Percentiles rank a stretch among this genome's conserved stretches.
These are phyloP conservation scores for Mus spicilegus DNA, from an alignment of 2,113 vertebrate species.

Conservation along the genomic window DNA sequence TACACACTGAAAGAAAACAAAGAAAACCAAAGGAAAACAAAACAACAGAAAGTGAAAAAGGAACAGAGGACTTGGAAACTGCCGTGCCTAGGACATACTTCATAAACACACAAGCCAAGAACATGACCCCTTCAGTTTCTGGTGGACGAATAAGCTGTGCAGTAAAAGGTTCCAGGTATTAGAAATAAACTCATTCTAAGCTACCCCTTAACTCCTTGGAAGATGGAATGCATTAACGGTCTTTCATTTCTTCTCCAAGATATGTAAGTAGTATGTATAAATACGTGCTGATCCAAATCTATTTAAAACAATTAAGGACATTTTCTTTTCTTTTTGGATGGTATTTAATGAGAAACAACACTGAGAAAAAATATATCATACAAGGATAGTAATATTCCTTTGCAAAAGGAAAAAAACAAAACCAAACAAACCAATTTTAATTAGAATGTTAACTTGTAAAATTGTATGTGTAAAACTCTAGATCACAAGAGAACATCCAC, in stretches of 20 bases:
- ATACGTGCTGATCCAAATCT: slow-evolving; percentile 67
- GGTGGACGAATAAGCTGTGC: neutral
- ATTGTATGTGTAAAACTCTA: neutral
- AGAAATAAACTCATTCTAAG: slow-evolving; percentile 15
- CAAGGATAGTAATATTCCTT: slow-evolving; percentile 69
- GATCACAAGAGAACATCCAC: neutral
- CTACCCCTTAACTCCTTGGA: neutral
- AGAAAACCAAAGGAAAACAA: neutral
- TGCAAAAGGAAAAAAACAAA: slow-evolving; percentile 72
- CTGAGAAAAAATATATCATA: slow-evolving; percentile 64
- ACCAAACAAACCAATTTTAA: slow-evolving; percentile 9
- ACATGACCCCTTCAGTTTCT: slow-evolving; percentile 50
- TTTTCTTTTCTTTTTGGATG: slow-evolving; percentile 58
- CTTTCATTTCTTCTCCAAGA: slow-evolving; percentile 47
- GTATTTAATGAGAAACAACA: slow-evolving; percentile 60
- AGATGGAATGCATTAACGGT: slow-evolving; percentile 38
- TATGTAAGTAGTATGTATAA: slow-evolving; percentile 50
- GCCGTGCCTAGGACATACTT: slow-evolving; percentile 21
- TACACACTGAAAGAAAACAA: neutral
- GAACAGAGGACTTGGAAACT: neutral
- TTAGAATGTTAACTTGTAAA: slow-evolving; percentile 70
- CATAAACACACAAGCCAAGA: slow-evolving; percentile 42
- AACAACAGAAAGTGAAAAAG: neutral
- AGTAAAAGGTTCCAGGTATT: slow-evolving; percentile 12
- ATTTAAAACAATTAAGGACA: slow-evolving; percentile 54